phyloP scores from a whole-genome alignment of 1,140 invertebrate species.

The Xylocopa sonorina region DNA sequence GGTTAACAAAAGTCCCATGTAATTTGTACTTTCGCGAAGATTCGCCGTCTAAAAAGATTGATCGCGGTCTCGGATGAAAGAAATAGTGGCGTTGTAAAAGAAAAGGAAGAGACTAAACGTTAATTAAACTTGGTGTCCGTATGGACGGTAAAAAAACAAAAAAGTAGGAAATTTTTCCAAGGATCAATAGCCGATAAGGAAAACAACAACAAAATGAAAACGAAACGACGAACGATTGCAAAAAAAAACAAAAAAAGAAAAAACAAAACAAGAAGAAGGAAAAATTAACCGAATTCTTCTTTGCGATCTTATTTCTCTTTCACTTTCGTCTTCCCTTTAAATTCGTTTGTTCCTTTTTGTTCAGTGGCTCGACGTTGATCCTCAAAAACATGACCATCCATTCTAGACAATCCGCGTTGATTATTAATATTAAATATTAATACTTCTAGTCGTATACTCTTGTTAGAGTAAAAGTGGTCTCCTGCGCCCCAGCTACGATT shows the following conservation, averaged over 20 bases:
- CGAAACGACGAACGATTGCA: slow-evolving; percentile 12
- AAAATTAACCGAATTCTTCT: neutral
- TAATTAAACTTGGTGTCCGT: slow-evolving; percentile 37
- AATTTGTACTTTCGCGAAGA: slow-evolving; percentile 42
- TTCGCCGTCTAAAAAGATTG: slow-evolving; percentile 1
- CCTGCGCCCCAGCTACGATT: slow-evolving; percentile 70
- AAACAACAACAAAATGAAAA: slow-evolving; percentile 36
- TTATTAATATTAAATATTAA: slow-evolving; percentile 81
- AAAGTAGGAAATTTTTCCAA: slow-evolving; percentile 40
- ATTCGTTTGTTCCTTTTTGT: slow-evolving; percentile 49
- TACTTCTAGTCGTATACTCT: slow-evolving; percentile 82
- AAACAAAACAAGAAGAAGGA: slow-evolving; percentile 26
- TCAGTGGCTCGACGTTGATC: slow-evolving; percentile 52
- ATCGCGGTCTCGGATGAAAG: slow-evolving; percentile 28
- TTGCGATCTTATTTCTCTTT: neutral
- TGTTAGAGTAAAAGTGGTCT: slow-evolving; percentile 81
- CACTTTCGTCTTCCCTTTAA: neutral
- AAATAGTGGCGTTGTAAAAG: slow-evolving; percentile 4
- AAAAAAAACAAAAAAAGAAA: slow-evolving; percentile 31
- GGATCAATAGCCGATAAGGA: slow-evolving; percentile 33
- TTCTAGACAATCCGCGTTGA: slow-evolving; percentile 75
- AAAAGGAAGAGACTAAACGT: slow-evolving; percentile 28
- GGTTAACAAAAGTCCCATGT: slow-evolving; percentile 10
- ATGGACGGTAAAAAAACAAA: slow-evolving; percentile 38
- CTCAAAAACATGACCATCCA: slow-evolving; percentile 77